Evolutionary conservation across 2,113 vertebrate genomes (phyloP).

Genomic region (Poecile atricapillus): DNA sequence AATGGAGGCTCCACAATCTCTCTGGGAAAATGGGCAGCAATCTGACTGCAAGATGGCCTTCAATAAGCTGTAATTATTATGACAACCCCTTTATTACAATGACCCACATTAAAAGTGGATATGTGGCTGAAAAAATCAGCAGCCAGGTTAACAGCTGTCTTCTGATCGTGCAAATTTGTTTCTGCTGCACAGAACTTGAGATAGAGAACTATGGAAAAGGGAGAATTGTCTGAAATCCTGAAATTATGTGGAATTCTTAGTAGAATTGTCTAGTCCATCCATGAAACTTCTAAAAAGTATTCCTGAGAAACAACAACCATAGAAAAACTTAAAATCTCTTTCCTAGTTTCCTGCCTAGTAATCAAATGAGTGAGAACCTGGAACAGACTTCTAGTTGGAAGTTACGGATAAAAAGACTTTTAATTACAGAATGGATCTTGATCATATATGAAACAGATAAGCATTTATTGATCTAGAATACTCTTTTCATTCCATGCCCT

Average conservation of each 20-base stretch:
- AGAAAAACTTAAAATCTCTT: background rate
- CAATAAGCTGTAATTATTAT: background rate
- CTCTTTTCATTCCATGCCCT: background rate
- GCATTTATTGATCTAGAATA: background rate
- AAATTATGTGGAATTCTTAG: background rate
- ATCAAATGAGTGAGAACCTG: background rate
- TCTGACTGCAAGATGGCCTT: background rate
- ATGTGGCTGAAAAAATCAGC: background rate
- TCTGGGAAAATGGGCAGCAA: background rate
- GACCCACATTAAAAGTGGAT: background rate
- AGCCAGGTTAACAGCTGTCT: background rate
- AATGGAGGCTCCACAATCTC: background rate
- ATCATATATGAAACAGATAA: background rate
- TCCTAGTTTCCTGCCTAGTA: background rate
- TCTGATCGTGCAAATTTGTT: background rate
- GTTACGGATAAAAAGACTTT: background rate
- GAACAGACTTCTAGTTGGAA: background rate
- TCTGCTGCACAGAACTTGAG: background rate
- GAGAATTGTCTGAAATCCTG: background rate
- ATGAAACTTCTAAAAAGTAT: background rate
- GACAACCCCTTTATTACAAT: background rate
- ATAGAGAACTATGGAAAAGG: background rate
- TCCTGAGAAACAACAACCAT: background rate
- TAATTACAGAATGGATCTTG: background rate
- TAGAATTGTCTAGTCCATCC: background rate